Percentiles rank a stretch among this genome's conserved stretches.
phyloP scores from a whole-genome alignment of 1,140 invertebrate species.

The Drosophila sechellia region DNA sequence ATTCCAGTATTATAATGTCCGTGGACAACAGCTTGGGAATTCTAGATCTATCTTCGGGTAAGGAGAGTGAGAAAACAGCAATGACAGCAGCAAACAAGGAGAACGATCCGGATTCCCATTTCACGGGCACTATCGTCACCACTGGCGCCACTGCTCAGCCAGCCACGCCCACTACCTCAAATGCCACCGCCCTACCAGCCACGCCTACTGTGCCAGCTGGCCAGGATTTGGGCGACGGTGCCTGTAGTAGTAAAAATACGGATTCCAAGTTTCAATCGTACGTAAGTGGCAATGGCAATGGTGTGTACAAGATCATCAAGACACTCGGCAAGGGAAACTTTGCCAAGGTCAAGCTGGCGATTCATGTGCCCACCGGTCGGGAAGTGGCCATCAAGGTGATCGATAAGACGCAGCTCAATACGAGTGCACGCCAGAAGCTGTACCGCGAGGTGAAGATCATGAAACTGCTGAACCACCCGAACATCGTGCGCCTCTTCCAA shows the following conservation, averaged over 20 bases:
- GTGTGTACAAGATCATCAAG: slow-evolving; percentile 99
- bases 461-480: slow-evolving; percentile 99
- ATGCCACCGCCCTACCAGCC: slow-evolving; percentile 3
- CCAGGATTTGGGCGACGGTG: slow-evolving; percentile 47
- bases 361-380: slow-evolving; percentile 99
- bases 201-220: background rate
- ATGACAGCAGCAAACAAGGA: slow-evolving; percentile 50
- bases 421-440: slow-evolving; percentile 96
- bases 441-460: slow-evolving; percentile 98
- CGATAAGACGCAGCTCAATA: slow-evolving; percentile 99
- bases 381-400: slow-evolving; percentile 99
- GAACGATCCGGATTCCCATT: slow-evolving; percentile 27
- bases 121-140: slow-evolving; percentile 12
- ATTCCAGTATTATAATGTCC: slow-evolving; percentile 63
- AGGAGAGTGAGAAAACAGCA: slow-evolving; percentile 38
- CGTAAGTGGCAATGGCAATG: slow-evolving; percentile 65
- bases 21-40: slow-evolving; percentile 61
- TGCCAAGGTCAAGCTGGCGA: slow-evolving; percentile 99
- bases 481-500: slow-evolving; percentile 99
- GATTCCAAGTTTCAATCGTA: slow-evolving; percentile 67
- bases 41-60: slow-evolving; percentile 52
- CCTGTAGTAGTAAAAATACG: slow-evolving; percentile 13
- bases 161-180: slow-evolving; percentile 9
- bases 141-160: slow-evolving; percentile 18
- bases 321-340: slow-evolving; percentile 99